These are phyloP conservation scores for Cybosia mesomella DNA, from an alignment of 2,888 invertebrate species.

Conservation along the genomic window DNA sequence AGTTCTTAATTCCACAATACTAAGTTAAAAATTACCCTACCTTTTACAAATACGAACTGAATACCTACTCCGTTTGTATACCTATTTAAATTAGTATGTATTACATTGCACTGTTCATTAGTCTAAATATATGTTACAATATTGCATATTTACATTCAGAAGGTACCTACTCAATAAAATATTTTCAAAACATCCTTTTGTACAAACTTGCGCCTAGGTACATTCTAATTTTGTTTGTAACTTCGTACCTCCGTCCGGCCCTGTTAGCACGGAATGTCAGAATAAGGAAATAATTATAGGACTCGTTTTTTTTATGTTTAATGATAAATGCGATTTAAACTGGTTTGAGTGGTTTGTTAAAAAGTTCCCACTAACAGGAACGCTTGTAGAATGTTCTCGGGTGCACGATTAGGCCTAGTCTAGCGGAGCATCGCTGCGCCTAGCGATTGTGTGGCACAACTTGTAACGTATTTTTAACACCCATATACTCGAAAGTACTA, in stretches of 20 bases:
- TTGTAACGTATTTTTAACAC: constrained; percentile 46
- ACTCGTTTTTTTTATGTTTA: not conserved
- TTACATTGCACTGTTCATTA: not conserved
- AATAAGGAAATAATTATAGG: not conserved
- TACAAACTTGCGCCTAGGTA: constrained; percentile 27
- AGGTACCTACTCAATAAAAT: not conserved
- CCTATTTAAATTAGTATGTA: not conserved
- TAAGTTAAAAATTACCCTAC: too few relatives aligned
- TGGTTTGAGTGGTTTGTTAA: constrained; percentile 9
- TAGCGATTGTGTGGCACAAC: constrained; percentile 14
- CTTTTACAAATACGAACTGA: too few relatives aligned
- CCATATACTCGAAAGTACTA: constrained; percentile 25
- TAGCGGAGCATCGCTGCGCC: constrained; percentile 36
- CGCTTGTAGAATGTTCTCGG: constrained; percentile 43
- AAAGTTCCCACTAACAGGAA: constrained; percentile 31
- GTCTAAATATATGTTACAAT: constrained; percentile 2
- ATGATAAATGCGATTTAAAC: not conserved
- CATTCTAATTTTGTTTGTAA: constrained; percentile 17
- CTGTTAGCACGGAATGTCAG: constrained; percentile 1
- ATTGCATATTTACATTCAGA: constrained; percentile 10
- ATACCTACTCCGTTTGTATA: too few relatives aligned
- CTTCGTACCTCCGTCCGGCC: not conserved
- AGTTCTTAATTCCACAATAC: not conserved
- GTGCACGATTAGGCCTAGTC: constrained; percentile 65
- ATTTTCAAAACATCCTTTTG: constrained; percentile 20